Conservation (phyloP, 2,797 vertebrate genomes). For the Clarias pachynema region DNA sequence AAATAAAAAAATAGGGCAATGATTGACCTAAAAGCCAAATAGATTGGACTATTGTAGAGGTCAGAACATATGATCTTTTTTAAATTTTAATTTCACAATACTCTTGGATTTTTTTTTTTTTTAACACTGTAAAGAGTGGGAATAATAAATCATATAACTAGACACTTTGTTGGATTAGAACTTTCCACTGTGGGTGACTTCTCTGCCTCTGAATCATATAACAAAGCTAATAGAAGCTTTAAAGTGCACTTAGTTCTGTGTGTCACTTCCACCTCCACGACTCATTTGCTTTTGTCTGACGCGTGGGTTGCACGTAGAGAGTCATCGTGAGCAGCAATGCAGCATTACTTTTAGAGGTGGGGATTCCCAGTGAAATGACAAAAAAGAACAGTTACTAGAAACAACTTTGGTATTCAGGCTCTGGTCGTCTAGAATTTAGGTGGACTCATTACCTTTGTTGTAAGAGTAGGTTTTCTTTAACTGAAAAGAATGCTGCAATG, state of each 20-base stretch:
- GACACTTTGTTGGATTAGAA: slow-evolving; percentile 39
- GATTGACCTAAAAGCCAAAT: slow-evolving; percentile 1
- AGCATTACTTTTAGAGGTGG: slow-evolving; percentile 39
- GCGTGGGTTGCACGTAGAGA: slow-evolving; percentile 40
- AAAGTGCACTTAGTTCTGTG: slow-evolving; percentile 37
- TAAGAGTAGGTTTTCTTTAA: neutral
- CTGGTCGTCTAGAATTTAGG: neutral
- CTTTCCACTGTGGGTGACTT: slow-evolving; percentile 41
- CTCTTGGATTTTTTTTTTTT: neutral
- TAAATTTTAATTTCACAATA: neutral
- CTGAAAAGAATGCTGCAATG: neutral
- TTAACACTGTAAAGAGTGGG: too few species aligned
- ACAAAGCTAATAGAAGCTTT: slow-evolving; percentile 50
- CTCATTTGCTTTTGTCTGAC: slow-evolving; percentile 34
- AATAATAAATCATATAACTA: slow-evolving; percentile 27
- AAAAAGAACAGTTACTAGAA: slow-evolving; percentile 37
- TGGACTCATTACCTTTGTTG: neutral
- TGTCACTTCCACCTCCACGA: slow-evolving; percentile 34
- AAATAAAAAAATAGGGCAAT: too few species aligned
- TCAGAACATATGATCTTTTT: neutral
- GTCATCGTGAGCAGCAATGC: slow-evolving; percentile 18
- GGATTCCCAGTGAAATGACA: slow-evolving; percentile 42
- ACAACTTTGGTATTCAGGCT: slow-evolving; percentile 29
- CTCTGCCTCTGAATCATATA: slow-evolving; percentile 24
- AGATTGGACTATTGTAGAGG: neutral